phyloP scores from a whole-genome alignment of 2,113 vertebrate species.

The Sinosuthora webbiana region DNA sequence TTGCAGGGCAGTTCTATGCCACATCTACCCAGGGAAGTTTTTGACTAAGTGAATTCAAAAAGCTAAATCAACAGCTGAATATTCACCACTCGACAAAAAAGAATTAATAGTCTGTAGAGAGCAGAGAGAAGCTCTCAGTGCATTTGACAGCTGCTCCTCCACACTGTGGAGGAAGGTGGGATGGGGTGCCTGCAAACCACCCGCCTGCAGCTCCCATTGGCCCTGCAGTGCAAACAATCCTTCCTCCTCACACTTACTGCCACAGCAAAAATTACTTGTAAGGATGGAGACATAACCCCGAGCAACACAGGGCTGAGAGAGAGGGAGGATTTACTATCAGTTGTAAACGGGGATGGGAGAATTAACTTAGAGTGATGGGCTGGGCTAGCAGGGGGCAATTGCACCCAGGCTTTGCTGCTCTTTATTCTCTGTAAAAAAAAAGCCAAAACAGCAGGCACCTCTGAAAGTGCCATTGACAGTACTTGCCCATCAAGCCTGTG shows the following conservation, averaged over 20 bases:
- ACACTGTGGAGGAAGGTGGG: neutral
- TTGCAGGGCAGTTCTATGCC: neutral
- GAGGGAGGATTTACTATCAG: neutral
- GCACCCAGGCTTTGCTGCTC: neutral
- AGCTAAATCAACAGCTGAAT: neutral
- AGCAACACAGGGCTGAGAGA: neutral
- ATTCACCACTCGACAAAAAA: neutral
- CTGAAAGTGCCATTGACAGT: neutral
- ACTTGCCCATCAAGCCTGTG: accelerated
- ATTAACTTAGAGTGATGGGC: accelerated
- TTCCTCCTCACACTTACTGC: neutral
- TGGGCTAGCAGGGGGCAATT: neutral
- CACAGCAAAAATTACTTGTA: neutral
- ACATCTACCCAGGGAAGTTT: neutral
- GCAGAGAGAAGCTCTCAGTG: neutral
- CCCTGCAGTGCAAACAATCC: neutral
- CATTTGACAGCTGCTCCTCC: neutral
- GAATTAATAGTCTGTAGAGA: neutral
- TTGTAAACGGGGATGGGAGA: neutral
- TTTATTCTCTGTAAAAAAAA: neutral
- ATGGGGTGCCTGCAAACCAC: neutral
- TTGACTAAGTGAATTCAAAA: neutral
- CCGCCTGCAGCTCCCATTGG: neutral
- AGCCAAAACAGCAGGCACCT: neutral
- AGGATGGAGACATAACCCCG: neutral